Evolutionary conservation across 2,797 vertebrate genomes (phyloP).

Genomic region (Loriculus beryllinus): DNA sequence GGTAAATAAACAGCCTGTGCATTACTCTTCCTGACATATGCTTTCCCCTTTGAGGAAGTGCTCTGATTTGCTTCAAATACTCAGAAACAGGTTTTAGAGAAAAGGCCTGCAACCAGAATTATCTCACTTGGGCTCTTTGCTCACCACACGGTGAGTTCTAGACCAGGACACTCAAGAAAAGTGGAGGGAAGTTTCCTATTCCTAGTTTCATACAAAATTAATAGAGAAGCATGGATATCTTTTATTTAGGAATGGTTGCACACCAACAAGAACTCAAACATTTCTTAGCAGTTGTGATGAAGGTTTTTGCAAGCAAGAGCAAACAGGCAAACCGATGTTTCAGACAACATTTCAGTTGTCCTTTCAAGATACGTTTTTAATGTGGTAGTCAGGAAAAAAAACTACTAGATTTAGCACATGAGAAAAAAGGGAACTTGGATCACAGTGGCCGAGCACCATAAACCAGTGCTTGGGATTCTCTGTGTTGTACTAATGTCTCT

Average conservation of each 20-base stretch:
- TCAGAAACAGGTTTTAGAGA: neutral
- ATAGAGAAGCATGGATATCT: fast-evolving
- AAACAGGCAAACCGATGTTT: neutral
- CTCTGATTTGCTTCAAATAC: neutral
- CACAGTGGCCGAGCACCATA: neutral
- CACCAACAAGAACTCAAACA: neutral
- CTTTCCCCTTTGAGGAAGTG: neutral
- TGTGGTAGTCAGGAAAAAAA: neutral
- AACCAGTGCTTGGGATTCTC: neutral
- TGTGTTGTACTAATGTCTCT: neutral
- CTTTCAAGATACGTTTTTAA: neutral
- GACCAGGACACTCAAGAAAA: neutral
- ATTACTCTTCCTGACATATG: neutral
- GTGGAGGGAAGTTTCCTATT: neutral
- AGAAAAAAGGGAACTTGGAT: neutral
- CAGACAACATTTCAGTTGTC: neutral
- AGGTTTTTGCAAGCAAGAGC: neutral
- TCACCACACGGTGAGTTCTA: neutral
- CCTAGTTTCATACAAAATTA: neutral
- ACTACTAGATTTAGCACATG: neutral
- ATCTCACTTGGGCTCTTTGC: neutral
- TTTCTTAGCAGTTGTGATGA: neutral
- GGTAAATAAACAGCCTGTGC: neutral
- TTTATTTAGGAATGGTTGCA: neutral
- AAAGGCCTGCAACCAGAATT: neutral